Evolutionary conservation across 2,797 vertebrate genomes (phyloP).

Genomic region (Tenualosa ilisha): DNA sequence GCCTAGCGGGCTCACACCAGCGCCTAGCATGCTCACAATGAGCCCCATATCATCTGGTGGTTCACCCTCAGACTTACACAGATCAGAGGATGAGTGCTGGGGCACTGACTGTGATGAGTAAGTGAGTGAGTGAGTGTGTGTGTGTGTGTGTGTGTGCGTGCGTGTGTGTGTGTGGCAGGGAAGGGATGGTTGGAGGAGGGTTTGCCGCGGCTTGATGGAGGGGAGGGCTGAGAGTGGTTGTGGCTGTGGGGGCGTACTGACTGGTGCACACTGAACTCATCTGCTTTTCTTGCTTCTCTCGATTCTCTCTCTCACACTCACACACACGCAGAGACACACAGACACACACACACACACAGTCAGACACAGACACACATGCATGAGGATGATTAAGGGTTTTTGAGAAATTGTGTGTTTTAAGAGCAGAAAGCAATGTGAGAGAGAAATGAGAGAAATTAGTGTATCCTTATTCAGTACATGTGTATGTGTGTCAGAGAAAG

Average conservation of each 20-base stretch:
- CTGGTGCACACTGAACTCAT: background rate
- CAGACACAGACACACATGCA: no score
- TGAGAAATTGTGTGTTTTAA: background rate
- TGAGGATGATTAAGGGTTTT: background rate
- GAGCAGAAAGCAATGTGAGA: background rate
- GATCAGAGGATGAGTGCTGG: background rate
- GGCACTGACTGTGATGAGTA: background rate
- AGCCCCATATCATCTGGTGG: background rate
- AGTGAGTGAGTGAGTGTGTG: background rate
- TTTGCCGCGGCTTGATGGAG: background rate
- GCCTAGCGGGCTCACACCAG: background rate
- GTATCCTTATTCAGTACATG: background rate
- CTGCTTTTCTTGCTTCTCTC: background rate
- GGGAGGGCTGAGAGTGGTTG: background rate
- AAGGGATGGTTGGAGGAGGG: background rate
- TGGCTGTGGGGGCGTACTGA: background rate
- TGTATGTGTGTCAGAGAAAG: background rate
- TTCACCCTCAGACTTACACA: background rate
- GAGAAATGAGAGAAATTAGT: background rate
- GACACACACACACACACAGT: background rate
- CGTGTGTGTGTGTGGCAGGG: background rate
- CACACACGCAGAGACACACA: background rate
- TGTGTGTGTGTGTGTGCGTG: background rate
- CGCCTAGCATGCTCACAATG: background rate
- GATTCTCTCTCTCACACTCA: background rate